These are phyloP conservation scores for Rhabdomys dilectus DNA, from an alignment of 2,113 vertebrate species.

Conservation along the genomic window DNA sequence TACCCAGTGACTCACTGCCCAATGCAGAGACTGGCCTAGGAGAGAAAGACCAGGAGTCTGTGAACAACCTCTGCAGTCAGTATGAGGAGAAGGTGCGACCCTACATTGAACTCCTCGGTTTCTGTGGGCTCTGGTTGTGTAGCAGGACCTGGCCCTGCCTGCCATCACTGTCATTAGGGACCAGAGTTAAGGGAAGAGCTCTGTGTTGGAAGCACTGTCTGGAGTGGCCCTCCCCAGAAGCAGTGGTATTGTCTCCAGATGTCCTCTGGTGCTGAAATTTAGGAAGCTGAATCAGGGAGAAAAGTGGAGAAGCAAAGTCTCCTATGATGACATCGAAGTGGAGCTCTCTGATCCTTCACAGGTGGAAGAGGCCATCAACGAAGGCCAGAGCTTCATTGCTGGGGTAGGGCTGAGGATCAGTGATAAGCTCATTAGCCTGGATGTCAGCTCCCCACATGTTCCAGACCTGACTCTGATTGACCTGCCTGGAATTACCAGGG, in stretches of 20 bases:
- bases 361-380: background rate
- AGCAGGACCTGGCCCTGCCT: conserved; percentile 86
- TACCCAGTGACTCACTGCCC: background rate
- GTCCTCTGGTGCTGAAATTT: conserved; percentile 41
- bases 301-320: background rate
- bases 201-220: conserved; percentile 93
- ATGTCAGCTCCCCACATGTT: conserved; percentile 89
- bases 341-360: background rate
- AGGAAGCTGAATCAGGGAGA: background rate
- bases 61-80: conserved; percentile 18
- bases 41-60: accelerated
- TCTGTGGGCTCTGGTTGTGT: conserved; percentile 86
- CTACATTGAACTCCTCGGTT: conserved; percentile 87
- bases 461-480: conserved; percentile 96
- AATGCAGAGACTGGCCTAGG: accelerated
- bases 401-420: conserved; percentile 88
- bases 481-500: conserved; percentile 94
- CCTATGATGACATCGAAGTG: background rate
- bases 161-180: conserved; percentile 88
- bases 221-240: conserved; percentile 93
- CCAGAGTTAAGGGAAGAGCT: conserved; percentile 96
- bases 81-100: conserved; percentile 84
- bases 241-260: conserved; percentile 85
- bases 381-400: conserved; percentile 87
- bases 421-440: conserved; percentile 90